phyloP scores from a whole-genome alignment of 2,113 vertebrate genomes.

The Cyanoderma ruficeps region DNA sequence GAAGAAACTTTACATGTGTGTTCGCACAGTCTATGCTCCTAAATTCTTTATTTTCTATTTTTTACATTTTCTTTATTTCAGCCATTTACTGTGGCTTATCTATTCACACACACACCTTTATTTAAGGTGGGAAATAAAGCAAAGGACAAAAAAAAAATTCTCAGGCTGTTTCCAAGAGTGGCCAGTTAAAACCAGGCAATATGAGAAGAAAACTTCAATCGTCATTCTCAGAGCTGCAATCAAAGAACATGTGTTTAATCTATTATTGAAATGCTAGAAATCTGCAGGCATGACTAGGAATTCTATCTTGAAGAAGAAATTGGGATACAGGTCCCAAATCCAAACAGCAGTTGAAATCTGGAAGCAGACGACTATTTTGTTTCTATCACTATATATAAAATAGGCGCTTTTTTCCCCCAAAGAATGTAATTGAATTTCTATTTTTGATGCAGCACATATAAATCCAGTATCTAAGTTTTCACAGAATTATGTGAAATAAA shows the following conservation, averaged over 20 bases:
- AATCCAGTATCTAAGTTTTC: neutral
- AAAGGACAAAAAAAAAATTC: neutral
- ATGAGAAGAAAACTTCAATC: neutral
- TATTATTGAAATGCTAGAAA: neutral
- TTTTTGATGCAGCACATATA: neutral
- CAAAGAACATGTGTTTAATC: neutral
- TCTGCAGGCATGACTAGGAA: neutral
- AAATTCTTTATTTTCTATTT: neutral
- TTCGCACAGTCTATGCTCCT: neutral
- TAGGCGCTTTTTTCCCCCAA: neutral
- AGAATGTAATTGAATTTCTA: neutral
- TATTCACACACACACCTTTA: neutral
- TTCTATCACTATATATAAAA: neutral
- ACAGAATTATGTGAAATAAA: neutral
- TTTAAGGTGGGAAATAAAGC: neutral
- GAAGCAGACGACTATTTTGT: neutral
- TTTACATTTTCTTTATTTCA: neutral
- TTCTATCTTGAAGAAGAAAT: neutral
- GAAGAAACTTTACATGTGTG: neutral
- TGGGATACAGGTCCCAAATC: neutral
- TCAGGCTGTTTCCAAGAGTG: neutral
- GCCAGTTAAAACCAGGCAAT: neutral
- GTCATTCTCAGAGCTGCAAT: neutral
- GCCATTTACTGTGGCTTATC: neutral
- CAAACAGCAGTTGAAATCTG: neutral